Evolutionary conservation across 2,888 invertebrate genomes (phyloP), one percentile per base, ranked within the genome.

Genomic region (Pomacea canaliculata): DNA sequence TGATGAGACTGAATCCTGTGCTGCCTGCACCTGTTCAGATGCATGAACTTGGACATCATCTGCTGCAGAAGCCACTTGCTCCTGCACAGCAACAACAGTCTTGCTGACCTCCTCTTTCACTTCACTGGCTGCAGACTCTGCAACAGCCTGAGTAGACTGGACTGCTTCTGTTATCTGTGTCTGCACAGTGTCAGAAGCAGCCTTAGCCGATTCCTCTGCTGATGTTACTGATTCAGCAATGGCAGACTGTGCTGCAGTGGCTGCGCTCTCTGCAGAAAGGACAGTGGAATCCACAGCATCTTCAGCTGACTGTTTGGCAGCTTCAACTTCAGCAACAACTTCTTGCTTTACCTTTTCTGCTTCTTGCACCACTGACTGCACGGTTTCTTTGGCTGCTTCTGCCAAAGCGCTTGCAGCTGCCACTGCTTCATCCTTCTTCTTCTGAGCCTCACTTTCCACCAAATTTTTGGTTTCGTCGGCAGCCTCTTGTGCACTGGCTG

Each of bases 1-100:
- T 69, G 77, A 77, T 48, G 46, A 37, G 27, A n/a, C 71, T 27
- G 75, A 49, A 65, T 76, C 76, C 23, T 70, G 27, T 19, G 69
- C 77, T 9, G 68, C 67, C 68, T 73, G 66, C 56, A 27, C 23
- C 48, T 60, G 56, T 18, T 67, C 70, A 8, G 76, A 49, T 70
- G 46, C 66, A 23, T 48, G 66, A 12, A 51, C 46, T 37, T 68
- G 68, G 10, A 68, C 19, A 19, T 63, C 71, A 62, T 68, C 63
- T 16, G 60, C 60, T 62, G 60, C 46, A 49, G 46, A 60, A 9
- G 60, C 70, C n/a, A 70, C 69, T 46, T 68, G 23, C n/a, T 63
- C 70, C 23, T 62, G 60, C 19, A 63, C 70, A 63, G 37, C 49
- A 5, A 19, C 27, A 18, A 70, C 70, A 51, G 65, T 46, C 23